Conservation (phyloP, 2,113 vertebrate species). For the Zeus faber region DNA sequence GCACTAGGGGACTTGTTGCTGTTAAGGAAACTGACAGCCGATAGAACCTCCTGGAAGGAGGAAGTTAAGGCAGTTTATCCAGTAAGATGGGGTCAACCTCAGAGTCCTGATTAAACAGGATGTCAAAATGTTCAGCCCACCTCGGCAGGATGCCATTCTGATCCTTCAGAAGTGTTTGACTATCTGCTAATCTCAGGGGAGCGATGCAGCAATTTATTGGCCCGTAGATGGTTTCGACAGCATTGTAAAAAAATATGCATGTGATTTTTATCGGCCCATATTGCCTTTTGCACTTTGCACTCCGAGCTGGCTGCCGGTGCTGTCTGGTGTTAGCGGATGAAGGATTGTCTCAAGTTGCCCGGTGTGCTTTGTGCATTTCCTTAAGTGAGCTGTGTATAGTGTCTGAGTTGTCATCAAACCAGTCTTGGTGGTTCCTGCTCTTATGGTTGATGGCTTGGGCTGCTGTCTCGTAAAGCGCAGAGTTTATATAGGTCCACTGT, state of each 20-base stretch:
- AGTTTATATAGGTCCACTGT: slow-evolving; percentile 8
- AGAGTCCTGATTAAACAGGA: background rate
- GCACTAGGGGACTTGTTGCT: background rate
- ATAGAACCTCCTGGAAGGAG: background rate
- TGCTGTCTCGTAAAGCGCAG: slow-evolving; percentile 12
- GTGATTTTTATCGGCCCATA: slow-evolving; percentile 25
- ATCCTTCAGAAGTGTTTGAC: no score
- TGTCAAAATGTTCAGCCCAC: no score
- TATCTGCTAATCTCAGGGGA: slow-evolving; percentile 24
- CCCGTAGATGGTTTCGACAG: slow-evolving; percentile 29
- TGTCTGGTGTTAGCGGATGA: slow-evolving; percentile 5
- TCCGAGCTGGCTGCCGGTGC: slow-evolving; percentile 1
- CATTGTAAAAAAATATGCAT: slow-evolving; percentile 28
- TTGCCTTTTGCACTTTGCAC: slow-evolving; percentile 3
- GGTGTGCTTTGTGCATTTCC: slow-evolving; percentile 18
- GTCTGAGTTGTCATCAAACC: slow-evolving; percentile 14
- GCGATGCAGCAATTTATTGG: slow-evolving; percentile 18
- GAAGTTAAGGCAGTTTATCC: no score
- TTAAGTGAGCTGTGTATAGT: background rate
- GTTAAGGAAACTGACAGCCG: background rate
- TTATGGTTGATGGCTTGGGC: slow-evolving; percentile 15
- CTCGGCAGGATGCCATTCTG: no score
- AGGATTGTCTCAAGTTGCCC: background rate
- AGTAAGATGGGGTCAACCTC: no score
- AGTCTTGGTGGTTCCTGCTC: slow-evolving; percentile 20